Evolutionary conservation across 2,113 vertebrate species (phyloP), one percentile per base, ranked within the genome.

Genomic region (Nyctereutes procyonoides): DNA sequence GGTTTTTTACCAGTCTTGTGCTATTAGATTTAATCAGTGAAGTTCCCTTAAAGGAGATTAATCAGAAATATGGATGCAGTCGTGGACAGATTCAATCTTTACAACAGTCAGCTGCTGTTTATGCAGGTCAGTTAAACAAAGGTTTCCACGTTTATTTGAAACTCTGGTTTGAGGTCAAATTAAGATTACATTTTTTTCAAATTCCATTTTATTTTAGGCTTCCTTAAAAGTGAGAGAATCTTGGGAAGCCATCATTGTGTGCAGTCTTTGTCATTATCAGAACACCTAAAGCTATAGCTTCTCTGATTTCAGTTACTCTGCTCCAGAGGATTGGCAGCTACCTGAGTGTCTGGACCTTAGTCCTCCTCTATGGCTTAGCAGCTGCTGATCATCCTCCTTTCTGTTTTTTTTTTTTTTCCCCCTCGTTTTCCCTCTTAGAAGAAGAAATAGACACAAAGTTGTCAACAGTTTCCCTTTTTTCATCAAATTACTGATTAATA

Each of bases 71-170:
- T 5, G 99, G 99, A 95, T 99, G 99, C 94, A 99, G 95, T 98
- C 99, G 99, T 96, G 99, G 99, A n/a, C 99, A 99, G 97, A 99
- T 99, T 96, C 99, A 99, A 22, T 99, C 99, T 97, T 99, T 99
- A 74, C 99, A 99, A 95, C 99, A 99, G 74, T 99, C 99, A 95
- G 99, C 99, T 89, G 99, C 99, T 90, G 99, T 99, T 51, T 99
- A 99, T 83, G 99, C 99, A 98, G 99, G 99, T 99, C 95, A 98
- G 97, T 98, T 86, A 81, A 93, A 90, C 15, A 82, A 43, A 81
- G 9, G 26, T 56, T 91, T 88, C 88, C n/a, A 84, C 11, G 22
- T 95, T 95, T 93, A 79, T 85, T 86, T 93, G 86, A 93, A 38
- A 76, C 4, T 92, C 53, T 95, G 32, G 5, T 80, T 90, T 96